Evolutionary conservation across 2,113 vertebrate genomes (phyloP).

Genomic region (Cebus imitator): DNA sequence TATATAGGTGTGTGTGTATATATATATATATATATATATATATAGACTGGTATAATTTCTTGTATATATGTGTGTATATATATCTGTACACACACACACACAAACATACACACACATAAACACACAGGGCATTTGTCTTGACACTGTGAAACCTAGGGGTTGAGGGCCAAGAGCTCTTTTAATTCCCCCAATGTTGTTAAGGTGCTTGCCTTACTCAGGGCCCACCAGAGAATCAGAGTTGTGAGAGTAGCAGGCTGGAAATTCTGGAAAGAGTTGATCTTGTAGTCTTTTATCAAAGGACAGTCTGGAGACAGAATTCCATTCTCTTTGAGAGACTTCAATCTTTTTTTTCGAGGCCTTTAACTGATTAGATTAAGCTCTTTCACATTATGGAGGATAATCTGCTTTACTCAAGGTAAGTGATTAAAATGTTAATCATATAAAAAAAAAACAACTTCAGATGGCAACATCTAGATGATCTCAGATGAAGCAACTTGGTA

Average conservation of each 20-base stretch:
- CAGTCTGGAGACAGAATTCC: not conserved
- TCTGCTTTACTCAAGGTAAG: not conserved
- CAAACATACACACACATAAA: too few species aligned
- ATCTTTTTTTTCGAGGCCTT: not conserved
- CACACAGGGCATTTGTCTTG: not conserved
- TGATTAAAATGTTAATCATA: not conserved
- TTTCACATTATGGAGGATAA: not conserved
- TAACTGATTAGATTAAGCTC: not conserved
- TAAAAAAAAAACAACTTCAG: not conserved
- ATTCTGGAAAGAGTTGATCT: not conserved
- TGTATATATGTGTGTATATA: too few species aligned
- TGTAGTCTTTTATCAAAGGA: not conserved
- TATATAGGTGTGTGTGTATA: too few species aligned
- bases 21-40: too few species aligned
- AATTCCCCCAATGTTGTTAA: not conserved
- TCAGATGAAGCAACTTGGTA: not conserved
- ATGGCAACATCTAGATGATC: not conserved
- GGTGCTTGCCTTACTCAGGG: not conserved
- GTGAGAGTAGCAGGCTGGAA: not conserved
- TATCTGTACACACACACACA: too few species aligned
- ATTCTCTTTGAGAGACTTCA: not conserved
- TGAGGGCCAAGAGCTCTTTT: not conserved
- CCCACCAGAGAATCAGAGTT: not conserved
- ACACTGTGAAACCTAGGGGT: not conserved
- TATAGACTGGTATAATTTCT: too few species aligned